A percentile compares a stretch with the other conserved stretches of the same genome.
Conservation (phyloP, 2,888 invertebrate species). For the Lumbricus terrestris region DNA sequence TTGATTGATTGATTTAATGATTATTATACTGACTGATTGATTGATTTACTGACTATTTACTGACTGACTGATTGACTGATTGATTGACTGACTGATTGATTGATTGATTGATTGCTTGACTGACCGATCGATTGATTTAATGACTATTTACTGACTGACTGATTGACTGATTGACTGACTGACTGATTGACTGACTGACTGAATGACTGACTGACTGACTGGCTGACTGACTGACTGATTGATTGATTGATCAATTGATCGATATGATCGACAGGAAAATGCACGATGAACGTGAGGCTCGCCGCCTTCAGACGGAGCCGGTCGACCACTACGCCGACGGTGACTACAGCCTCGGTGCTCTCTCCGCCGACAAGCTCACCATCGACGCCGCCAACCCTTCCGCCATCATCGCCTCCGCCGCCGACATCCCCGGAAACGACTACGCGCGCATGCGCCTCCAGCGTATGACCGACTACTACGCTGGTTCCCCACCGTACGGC, state of each 20-base stretch:
- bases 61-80: no score
- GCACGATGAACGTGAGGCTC: background rate
- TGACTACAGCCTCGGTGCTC: background rate
- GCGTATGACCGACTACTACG: constrained; percentile 15
- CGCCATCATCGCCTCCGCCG: constrained; percentile 3
- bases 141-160: no score
- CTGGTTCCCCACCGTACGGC: background rate
- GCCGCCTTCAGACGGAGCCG: background rate
- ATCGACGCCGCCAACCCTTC: background rate
- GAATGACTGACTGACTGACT: no score
- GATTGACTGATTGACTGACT: no score
- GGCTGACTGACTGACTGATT: no score
- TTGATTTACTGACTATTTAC: no score
- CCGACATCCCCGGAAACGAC: constrained; percentile 16
- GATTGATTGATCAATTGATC: no score
- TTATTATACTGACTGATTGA: no score
- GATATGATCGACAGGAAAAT: background rate
- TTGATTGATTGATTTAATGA: no score
- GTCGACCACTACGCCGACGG: background rate
- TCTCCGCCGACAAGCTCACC: background rate
- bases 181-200: no score
- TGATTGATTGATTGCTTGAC: background rate
- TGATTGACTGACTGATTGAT: no score
- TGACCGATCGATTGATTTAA: no score
- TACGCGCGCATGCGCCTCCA: constrained; percentile 26